These are phyloP conservation scores for Aptenodytes patagonicus DNA, from an alignment of 2,113 vertebrate genomes.

Conservation along the genomic window DNA sequence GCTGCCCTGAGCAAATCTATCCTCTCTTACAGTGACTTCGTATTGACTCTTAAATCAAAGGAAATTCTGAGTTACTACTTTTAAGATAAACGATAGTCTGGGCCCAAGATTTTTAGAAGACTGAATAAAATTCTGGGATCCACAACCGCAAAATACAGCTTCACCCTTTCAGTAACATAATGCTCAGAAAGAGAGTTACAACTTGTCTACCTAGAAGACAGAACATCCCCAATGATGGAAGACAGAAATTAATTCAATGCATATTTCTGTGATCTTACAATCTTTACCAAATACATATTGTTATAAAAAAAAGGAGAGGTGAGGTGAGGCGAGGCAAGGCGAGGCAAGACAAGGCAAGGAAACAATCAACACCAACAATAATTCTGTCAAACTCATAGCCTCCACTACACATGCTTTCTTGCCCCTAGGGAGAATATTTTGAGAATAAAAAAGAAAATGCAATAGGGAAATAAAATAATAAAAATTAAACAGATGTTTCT, in stretches of 20 bases:
- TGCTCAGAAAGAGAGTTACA: not conserved
- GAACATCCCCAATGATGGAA: not conserved
- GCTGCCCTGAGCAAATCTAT: conserved; percentile 17
- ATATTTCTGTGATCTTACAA: not conserved
- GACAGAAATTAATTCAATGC: not conserved
- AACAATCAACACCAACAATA: not conserved
- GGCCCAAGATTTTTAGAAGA: not conserved
- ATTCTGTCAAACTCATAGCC: not conserved
- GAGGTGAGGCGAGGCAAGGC: no score
- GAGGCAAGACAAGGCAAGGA: rapidly evolving
- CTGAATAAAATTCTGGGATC: not conserved
- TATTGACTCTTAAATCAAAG: not conserved
- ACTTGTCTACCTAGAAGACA: not conserved
- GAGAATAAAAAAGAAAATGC: not conserved
- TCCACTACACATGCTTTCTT: not conserved
- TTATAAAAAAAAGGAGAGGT: not conserved
- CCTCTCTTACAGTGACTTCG: not conserved
- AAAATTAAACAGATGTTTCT: conserved; percentile 7
- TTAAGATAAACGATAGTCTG: not conserved
- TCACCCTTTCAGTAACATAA: not conserved
- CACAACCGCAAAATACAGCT: not conserved
- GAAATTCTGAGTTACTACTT: not conserved
- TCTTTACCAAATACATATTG: not conserved
- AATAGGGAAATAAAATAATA: not conserved
- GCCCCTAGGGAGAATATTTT: not conserved